Evolutionary conservation across 2,888 invertebrate species (phyloP).

Genomic region (Gisinianus flammeolus): DNA sequence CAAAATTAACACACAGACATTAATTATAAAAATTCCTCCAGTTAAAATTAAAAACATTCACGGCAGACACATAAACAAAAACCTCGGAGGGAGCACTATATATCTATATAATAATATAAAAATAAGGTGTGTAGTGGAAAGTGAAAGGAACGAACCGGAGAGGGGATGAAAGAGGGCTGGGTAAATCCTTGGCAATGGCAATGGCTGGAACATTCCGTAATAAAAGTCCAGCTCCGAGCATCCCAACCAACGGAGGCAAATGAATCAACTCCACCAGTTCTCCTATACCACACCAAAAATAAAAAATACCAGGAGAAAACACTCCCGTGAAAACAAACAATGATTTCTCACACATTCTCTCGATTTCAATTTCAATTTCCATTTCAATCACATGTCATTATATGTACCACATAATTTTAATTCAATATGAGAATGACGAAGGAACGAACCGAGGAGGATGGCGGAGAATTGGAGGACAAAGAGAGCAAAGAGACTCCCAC

Average conservation of each 20-base stretch:
- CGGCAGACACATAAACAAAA: too few relatives aligned
- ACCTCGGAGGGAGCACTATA: too few relatives aligned
- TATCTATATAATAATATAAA: too few relatives aligned
- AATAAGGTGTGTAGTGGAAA: not conserved
- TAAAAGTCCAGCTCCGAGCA: conserved; percentile 52
- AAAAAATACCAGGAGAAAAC: too few relatives aligned
- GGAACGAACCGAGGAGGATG: conserved; percentile 46
- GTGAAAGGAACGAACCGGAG: conserved; percentile 41
- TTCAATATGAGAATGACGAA: not conserved
- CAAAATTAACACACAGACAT: too few relatives aligned
- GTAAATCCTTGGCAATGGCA: conserved; percentile 46
- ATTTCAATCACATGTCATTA: not conserved
- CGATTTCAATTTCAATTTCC: too few relatives aligned
- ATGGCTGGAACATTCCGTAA: conserved; percentile 52
- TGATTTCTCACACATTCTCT: too few relatives aligned
- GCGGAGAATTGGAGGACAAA: conserved; percentile 46
- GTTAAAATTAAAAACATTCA: too few relatives aligned
- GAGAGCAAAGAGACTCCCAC: conserved; percentile 52
- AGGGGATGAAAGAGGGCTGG: conserved; percentile 39
- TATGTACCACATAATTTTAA: not conserved
- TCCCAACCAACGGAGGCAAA: conserved; percentile 52
- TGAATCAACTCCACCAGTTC: conserved; percentile 44
- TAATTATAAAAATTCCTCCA: not conserved
- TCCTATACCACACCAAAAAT: too few relatives aligned
- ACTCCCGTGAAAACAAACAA: conserved; percentile 14